phyloP scores from a whole-genome alignment of 2,113 vertebrate species.

The Atlantisia rogersi region DNA sequence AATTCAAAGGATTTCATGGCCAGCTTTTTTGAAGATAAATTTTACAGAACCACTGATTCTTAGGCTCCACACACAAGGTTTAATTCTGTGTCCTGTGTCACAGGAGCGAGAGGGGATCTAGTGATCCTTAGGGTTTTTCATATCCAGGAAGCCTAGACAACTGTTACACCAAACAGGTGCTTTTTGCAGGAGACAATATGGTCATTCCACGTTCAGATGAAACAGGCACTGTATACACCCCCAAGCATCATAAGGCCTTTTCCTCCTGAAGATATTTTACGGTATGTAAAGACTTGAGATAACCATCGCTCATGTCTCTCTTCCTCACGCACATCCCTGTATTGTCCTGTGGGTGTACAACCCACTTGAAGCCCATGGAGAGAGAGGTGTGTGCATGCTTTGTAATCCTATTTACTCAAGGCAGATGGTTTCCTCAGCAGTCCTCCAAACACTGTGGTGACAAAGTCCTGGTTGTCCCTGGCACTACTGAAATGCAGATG shows the following conservation, averaged over 20 bases:
- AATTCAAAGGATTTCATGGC: not conserved
- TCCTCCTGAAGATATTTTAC: not conserved
- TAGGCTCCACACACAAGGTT: not conserved
- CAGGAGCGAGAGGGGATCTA: not conserved
- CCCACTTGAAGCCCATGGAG: not conserved
- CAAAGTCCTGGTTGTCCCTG: not conserved
- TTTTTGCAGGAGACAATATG: not conserved
- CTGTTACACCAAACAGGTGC: accelerated
- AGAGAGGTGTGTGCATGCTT: not conserved
- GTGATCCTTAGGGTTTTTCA: not conserved
- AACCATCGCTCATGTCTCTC: not conserved
- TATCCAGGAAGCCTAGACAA: not conserved
- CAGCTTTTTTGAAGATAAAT: not conserved
- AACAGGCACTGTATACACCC: not conserved
- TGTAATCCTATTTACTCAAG: not conserved
- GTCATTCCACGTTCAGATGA: not conserved
- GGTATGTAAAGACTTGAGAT: not conserved
- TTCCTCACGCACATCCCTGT: constrained; percentile 58
- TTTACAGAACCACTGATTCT: not conserved
- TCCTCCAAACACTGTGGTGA: not conserved
- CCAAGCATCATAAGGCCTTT: not conserved
- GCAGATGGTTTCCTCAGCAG: not conserved
- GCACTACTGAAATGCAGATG: not conserved
- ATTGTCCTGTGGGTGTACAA: not conserved
- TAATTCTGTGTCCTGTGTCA: not conserved